A percentile compares a stretch with the other conserved stretches of the same genome.
These are phyloP conservation scores for Ptiloglossa arizonensis DNA, from an alignment of 1,140 invertebrate species.

Conservation along the genomic window DNA sequence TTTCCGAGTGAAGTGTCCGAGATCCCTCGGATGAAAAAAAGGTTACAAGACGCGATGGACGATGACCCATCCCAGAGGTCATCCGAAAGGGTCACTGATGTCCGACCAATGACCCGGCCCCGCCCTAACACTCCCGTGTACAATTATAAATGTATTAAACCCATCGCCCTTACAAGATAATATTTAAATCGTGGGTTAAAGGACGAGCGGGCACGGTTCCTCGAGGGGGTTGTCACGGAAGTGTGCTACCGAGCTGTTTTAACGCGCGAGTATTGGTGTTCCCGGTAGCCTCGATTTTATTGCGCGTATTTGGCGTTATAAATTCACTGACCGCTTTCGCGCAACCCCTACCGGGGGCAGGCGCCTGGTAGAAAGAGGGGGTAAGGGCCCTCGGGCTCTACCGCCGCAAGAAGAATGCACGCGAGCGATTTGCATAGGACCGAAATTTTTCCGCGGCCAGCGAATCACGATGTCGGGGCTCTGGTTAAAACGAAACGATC, in stretches of 20 bases:
- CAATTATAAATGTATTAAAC: conserved; percentile 81
- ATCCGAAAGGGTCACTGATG: conserved; percentile 76
- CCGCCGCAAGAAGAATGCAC: conserved; percentile 14
- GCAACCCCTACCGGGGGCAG: conserved; percentile 20
- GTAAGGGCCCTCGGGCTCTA: neutral
- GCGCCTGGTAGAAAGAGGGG: too few species aligned
- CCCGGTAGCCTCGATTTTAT: conserved; percentile 68
- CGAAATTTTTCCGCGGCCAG: conserved; percentile 1
- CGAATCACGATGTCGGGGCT: neutral
- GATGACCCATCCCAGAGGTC: conserved; percentile 65
- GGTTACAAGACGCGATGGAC: conserved; percentile 65
- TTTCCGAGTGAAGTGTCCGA: conserved; percentile 64
- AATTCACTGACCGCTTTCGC: conserved; percentile 64
- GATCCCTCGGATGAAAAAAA: conserved; percentile 15
- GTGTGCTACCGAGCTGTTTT: conserved; percentile 48
- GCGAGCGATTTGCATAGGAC: conserved; percentile 29
- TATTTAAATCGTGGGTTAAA: conserved; percentile 76
- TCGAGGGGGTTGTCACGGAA: conserved; percentile 29
- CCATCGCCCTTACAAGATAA: conserved; percentile 75
- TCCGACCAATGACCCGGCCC: conserved; percentile 77
- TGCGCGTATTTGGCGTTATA: conserved; percentile 79
- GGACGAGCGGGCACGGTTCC: conserved; percentile 31
- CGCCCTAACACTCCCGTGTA: conserved; percentile 72
- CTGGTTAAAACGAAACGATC: neutral
- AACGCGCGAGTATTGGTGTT: conserved; percentile 60